Evolutionary conservation across 2,888 invertebrate genomes (phyloP).

Genomic region (Mechanitis mazaeus): DNA sequence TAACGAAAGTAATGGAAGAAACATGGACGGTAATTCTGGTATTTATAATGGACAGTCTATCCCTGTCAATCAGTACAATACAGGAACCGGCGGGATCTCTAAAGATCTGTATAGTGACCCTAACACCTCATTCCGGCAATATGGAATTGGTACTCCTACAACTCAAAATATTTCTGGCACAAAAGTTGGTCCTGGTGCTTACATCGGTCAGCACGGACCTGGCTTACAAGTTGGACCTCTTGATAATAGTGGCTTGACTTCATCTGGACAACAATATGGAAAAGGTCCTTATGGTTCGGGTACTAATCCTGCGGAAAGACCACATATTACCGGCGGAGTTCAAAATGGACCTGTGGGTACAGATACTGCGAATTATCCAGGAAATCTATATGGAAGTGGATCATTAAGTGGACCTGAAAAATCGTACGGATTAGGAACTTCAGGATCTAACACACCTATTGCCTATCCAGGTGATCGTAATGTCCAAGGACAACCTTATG

Average conservation of each 20-base stretch:
- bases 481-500: slow-evolving; percentile 18
- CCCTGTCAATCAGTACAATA: background rate
- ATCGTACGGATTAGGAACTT: background rate
- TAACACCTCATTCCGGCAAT: slow-evolving; percentile 12
- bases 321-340: slow-evolving; percentile 15
- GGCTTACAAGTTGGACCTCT: slow-evolving; percentile 24
- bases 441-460: background rate
- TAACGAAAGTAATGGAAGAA: slow-evolving; percentile 11
- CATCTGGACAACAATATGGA: slow-evolving; percentile 15
- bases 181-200: slow-evolving; percentile 22
- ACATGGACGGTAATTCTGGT: slow-evolving; percentile 9
- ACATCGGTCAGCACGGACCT: slow-evolving; percentile 14
- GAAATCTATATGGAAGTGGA: slow-evolving; percentile 17
- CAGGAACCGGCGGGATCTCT: slow-evolving; percentile 16
- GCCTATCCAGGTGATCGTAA: slow-evolving; percentile 19
- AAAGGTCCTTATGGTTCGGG: slow-evolving; percentile 9
- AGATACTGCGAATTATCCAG: background rate
- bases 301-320: slow-evolving; percentile 16
- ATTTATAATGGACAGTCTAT: background rate
- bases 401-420: slow-evolving; percentile 15
- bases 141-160: slow-evolving; percentile 20
- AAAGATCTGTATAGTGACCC: slow-evolving; percentile 16
- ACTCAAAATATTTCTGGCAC: slow-evolving; percentile 14
- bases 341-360: slow-evolving; percentile 9
- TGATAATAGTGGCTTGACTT: slow-evolving; percentile 13